Evolutionary conservation across 2,888 invertebrate genomes (phyloP).

Genomic region (Achlya flavicornis): DNA sequence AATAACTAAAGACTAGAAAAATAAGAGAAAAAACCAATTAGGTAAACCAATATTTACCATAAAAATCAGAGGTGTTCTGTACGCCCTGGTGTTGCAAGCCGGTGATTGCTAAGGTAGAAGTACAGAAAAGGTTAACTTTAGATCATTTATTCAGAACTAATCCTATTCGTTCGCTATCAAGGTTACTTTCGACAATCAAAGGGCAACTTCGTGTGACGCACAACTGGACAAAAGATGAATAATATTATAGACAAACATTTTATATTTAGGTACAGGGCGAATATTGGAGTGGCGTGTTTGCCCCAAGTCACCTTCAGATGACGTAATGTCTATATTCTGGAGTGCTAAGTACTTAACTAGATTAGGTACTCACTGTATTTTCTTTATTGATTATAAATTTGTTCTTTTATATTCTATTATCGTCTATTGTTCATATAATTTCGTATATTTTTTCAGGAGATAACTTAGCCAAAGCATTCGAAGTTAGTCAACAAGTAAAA

Average conservation of each 20-base stretch:
- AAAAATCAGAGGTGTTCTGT: no score
- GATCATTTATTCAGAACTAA: background rate
- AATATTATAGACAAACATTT: background rate
- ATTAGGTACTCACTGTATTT: background rate
- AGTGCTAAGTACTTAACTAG: background rate
- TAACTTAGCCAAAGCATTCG: no score
- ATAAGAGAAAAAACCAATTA: no score
- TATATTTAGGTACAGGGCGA: background rate
- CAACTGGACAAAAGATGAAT: background rate
- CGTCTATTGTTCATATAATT: no score
- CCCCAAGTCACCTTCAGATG: background rate
- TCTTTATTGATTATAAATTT: background rate
- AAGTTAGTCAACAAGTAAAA: no score
- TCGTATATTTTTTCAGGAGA: no score
- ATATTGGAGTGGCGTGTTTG: background rate
- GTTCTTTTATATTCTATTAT: background rate
- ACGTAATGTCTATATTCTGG: slow-evolving; percentile 6
- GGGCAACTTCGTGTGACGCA: slow-evolving; percentile 1
- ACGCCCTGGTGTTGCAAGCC: no score
- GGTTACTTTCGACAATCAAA: background rate
- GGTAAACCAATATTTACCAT: no score
- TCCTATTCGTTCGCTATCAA: background rate
- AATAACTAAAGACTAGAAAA: no score
- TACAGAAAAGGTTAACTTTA: no score
- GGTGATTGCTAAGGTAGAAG: no score